Percentiles rank a stretch among this genome's conserved stretches.
phyloP scores from a whole-genome alignment of 2,113 vertebrate species.

The Suricata suricatta region DNA sequence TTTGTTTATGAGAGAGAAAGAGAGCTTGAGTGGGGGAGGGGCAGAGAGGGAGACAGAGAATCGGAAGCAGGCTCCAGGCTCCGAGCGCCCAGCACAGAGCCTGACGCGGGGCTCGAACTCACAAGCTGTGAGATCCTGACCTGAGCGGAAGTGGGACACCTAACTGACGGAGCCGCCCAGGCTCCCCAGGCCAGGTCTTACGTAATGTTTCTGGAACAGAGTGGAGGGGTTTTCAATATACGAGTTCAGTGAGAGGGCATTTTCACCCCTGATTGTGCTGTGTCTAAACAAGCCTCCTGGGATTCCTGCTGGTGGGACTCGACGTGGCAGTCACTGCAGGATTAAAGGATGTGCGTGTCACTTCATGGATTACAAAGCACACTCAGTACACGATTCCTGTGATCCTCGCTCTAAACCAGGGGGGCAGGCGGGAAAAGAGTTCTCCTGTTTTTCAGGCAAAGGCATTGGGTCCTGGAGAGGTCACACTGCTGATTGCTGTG shows the following conservation, averaged over 20 bases:
- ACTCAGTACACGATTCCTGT: not conserved
- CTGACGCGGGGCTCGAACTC: too few species aligned
- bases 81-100: too few species aligned
- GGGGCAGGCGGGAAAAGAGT: not conserved
- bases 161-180: too few species aligned
- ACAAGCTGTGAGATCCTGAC: too few species aligned
- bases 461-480: not conserved
- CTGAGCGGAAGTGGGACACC: too few species aligned
- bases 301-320: not conserved
- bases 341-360: not conserved
- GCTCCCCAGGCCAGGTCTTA: accelerated
- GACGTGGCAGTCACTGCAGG: not conserved
- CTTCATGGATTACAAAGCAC: not conserved
- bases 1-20: too few species aligned
- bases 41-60: too few species aligned
- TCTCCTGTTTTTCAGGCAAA: not conserved
- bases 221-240: not conserved
- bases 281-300: not conserved
- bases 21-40: too few species aligned
- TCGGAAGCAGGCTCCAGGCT: too few species aligned
- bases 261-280: not conserved
- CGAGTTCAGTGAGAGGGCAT: not conserved
- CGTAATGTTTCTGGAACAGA: not conserved
- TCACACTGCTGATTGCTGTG: not conserved
- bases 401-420: not conserved